These are phyloP conservation scores for Entomobrya proxima DNA, from an alignment of 2,888 invertebrate genomes.

Conservation along the genomic window DNA sequence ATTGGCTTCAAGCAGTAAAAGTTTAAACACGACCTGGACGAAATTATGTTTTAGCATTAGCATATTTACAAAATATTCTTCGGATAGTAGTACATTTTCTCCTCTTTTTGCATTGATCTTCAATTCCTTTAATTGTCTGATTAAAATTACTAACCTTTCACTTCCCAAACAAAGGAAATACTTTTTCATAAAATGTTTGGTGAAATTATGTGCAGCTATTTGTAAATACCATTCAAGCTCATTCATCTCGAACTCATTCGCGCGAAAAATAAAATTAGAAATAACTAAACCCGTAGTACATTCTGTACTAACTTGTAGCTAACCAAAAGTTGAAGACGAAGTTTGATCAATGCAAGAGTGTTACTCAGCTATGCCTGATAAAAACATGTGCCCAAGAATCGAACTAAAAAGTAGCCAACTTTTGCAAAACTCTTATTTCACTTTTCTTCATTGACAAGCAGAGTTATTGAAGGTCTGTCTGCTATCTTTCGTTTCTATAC, in stretches of 20 bases:
- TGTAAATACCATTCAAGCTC: background rate
- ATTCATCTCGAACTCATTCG: background rate
- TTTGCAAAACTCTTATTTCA: background rate
- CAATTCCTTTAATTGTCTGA: no score
- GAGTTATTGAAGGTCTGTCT: background rate
- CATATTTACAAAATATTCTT: no score
- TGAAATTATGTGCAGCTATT: background rate
- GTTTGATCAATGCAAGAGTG: conserved; percentile 48
- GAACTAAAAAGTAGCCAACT: background rate
- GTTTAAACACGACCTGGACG: no score
- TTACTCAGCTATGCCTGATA: no score
- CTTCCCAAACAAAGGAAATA: no score
- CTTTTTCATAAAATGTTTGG: no score
- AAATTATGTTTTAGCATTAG: no score
- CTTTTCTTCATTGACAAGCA: background rate
- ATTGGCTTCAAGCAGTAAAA: no score
- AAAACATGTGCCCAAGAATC: no score
- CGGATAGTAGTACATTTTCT: no score
- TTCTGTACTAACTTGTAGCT: background rate
- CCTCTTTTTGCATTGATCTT: no score
- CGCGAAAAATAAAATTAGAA: conserved; percentile 17
- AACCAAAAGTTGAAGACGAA: background rate
- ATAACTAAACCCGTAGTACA: background rate
- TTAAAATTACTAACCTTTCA: no score
- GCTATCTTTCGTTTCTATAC: background rate